A percentile compares a stretch with the other conserved stretches of the same genome.
Evolutionary conservation across 2,797 vertebrate genomes (phyloP).

Genomic region (Oreortyx pictus): DNA sequence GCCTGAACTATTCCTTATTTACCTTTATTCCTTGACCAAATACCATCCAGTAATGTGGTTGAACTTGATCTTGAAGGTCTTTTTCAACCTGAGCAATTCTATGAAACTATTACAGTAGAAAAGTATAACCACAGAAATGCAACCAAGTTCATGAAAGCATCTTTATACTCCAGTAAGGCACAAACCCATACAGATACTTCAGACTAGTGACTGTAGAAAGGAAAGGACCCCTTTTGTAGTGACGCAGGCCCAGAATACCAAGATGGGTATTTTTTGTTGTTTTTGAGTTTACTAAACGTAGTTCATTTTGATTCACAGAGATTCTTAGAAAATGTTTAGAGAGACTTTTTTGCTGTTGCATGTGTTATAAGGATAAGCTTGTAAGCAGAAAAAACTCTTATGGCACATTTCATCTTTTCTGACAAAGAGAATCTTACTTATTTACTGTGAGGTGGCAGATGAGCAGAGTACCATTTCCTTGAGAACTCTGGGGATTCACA

Average conservation of each 20-base stretch:
- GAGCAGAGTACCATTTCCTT: background rate
- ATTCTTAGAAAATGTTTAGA: background rate
- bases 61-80: too few species aligned
- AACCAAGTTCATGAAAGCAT: constrained; percentile 85
- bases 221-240: background rate
- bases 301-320: background rate
- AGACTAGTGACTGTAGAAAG: constrained; percentile 62
- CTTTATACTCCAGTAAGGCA: constrained; percentile 83
- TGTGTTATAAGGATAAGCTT: constrained; percentile 3
- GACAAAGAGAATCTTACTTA: background rate
- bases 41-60: constrained; percentile 53
- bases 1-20: constrained; percentile 1
- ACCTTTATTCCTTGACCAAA: constrained; percentile 85
- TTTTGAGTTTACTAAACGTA: background rate
- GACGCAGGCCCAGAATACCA: background rate
- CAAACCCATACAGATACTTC: constrained; percentile 84
- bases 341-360: background rate
- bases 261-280: background rate
- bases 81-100: too few species aligned
- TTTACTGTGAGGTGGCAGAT: background rate
- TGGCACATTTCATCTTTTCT: background rate
- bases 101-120: constrained; percentile 41
- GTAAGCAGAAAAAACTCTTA: background rate
- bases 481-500: too few species aligned
- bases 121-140: constrained; percentile 82